A percentile compares a stretch with the other conserved stretches of the same genome.
These are phyloP conservation scores for Pasiphila rectangulata DNA, from an alignment of 2,888 invertebrate genomes.

Conservation along the genomic window DNA sequence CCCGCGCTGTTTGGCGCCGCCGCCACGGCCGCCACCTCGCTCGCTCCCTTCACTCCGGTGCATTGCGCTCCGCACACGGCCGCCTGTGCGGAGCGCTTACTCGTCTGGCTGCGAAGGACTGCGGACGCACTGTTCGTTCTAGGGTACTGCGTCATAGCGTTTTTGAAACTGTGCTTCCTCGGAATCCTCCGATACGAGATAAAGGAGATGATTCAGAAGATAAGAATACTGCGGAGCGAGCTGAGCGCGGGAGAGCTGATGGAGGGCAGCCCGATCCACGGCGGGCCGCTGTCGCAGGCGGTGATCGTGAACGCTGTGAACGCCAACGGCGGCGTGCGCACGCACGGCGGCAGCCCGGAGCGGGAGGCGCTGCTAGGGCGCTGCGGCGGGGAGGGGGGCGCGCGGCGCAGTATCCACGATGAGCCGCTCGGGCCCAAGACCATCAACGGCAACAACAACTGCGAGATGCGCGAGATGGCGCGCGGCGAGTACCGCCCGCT, in stretches of 20 bases:
- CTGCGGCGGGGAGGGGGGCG: constrained; percentile 72
- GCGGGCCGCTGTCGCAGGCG: constrained; percentile 73
- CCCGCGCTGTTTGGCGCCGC: constrained; percentile 76
- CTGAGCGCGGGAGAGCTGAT: constrained; percentile 77
- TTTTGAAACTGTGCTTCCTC: constrained; percentile 93
- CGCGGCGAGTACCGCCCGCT: constrained; percentile 75
- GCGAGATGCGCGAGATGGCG: constrained; percentile 88
- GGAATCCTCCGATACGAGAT: constrained; percentile 93
- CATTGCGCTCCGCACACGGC: constrained; percentile 74
- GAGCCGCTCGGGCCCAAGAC: constrained; percentile 82
- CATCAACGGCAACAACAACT: constrained; percentile 87
- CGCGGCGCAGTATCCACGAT: constrained; percentile 66
- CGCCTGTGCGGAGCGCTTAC: constrained; percentile 87
- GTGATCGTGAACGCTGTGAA: constrained; percentile 78
- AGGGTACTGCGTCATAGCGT: constrained; percentile 93
- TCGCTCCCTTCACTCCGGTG: constrained; percentile 60
- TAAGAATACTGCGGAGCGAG: constrained; percentile 87
- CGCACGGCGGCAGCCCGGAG: constrained; percentile 75
- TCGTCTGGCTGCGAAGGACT: constrained; percentile 88
- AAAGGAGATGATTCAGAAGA: constrained; percentile 95
- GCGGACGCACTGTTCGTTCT: constrained; percentile 90
- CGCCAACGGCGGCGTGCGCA: constrained; percentile 81
- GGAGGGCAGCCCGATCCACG: constrained; percentile 70
- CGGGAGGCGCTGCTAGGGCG: constrained; percentile 80
- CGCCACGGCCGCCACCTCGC: constrained; percentile 58